Conservation (phyloP, 2,797 vertebrate genomes). For the Parauchenoglanis punctatus region DNA sequence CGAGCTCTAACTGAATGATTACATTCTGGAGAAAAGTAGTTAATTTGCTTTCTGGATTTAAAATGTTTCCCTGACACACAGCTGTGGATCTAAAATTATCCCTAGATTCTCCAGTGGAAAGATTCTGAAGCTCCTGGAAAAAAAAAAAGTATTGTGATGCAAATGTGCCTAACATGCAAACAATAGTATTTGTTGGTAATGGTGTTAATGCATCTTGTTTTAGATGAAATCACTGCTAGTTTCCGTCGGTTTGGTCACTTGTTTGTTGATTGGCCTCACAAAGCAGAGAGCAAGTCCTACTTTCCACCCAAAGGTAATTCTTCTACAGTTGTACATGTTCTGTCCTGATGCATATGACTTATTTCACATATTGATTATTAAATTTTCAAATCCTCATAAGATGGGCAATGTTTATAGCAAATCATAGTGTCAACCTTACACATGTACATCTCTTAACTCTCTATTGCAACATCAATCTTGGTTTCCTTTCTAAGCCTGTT, state of each 20-base stretch:
- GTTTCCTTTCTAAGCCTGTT: neutral
- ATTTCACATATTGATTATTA: neutral
- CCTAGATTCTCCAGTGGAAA: neutral
- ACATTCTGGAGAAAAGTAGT: neutral
- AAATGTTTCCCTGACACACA: neutral
- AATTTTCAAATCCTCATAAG: neutral
- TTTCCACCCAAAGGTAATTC: conserved; percentile 96
- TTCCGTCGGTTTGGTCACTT: conserved; percentile 98
- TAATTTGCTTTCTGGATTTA: neutral
- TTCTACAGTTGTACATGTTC: neutral
- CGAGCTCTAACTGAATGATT: neutral
- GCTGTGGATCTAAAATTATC: neutral
- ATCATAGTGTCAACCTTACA: neutral
- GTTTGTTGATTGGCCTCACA: conserved; percentile 99
- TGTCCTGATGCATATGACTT: neutral
- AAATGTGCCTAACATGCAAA: neutral
- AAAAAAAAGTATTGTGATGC: neutral
- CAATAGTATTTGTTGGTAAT: neutral
- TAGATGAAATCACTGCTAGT: conserved; percentile 98
- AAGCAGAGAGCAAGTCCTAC: conserved; percentile 99
- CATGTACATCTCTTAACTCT: neutral
- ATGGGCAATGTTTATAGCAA: neutral
- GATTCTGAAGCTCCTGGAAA: neutral
- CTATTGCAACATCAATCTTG: neutral
- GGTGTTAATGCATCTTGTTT: conserved; percentile 26